These are phyloP conservation scores for Steinernema hermaphroditum DNA, from an alignment of 2,888 invertebrate genomes.

Conservation along the genomic window DNA sequence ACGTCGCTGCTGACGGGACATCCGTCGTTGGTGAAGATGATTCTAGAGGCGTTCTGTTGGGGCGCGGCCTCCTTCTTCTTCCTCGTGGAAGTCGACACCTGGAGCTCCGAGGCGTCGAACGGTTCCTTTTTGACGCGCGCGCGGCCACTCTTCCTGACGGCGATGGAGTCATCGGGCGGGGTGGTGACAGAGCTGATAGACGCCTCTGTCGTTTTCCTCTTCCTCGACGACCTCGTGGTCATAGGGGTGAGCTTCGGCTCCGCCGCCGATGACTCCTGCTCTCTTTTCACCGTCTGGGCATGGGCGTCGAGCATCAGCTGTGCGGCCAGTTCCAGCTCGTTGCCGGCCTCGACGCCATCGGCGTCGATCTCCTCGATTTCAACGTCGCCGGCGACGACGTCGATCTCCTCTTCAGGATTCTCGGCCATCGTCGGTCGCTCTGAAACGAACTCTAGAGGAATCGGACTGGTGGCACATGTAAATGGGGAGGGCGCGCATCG, in stretches of 20 bases:
- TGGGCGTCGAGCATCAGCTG: slow-evolving; percentile 20
- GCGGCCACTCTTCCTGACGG: slow-evolving; percentile 6
- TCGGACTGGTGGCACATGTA: too few relatives aligned
- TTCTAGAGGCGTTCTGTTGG: not conserved
- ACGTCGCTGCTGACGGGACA: slow-evolving; percentile 1
- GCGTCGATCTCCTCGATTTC: not conserved
- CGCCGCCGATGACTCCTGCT: not conserved
- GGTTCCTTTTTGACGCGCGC: slow-evolving; percentile 14
- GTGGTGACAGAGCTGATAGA: too few relatives aligned
- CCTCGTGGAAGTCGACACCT: not conserved
- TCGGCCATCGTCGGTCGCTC: not conserved
- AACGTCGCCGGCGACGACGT: not conserved
- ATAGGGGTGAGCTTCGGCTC: not conserved
- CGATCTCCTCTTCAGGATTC: slow-evolving; percentile 12
- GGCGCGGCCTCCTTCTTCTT: not conserved
- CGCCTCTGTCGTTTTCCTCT: slow-evolving; percentile 7
- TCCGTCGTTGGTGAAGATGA: not conserved
- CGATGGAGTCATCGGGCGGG: not conserved
- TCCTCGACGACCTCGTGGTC: not conserved
- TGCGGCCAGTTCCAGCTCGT: slow-evolving; percentile 9
- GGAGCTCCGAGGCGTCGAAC: slow-evolving; percentile 1
- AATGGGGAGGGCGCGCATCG: too few relatives aligned
- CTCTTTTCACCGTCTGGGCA: not conserved
- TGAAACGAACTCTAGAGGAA: too few relatives aligned
- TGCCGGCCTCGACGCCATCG: not conserved